Conservation (phyloP, 2,888 invertebrate genomes). For the Andrena fulva region DNA sequence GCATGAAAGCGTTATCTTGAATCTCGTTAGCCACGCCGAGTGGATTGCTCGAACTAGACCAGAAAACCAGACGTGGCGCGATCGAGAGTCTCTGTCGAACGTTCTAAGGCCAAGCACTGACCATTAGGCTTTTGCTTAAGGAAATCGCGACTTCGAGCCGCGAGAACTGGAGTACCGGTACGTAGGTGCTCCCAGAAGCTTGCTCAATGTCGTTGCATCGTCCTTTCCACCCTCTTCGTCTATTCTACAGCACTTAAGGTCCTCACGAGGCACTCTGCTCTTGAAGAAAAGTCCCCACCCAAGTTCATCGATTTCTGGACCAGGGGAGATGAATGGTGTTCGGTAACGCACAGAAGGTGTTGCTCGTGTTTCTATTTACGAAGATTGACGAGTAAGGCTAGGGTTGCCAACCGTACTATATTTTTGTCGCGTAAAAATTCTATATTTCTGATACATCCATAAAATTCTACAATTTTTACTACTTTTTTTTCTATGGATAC, state of each 20-base stretch:
- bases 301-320: too few relatives aligned
- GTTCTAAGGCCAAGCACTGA: conserved; percentile 57
- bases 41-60: conserved; percentile 51
- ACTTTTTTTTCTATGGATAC: too few relatives aligned
- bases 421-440: too few relatives aligned
- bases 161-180: conserved; percentile 48
- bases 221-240: conserved; percentile 28
- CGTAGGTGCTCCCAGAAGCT: conserved; percentile 35
- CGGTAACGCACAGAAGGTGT: too few relatives aligned
- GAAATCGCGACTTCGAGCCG: conserved; percentile 26
- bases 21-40: conserved; percentile 53
- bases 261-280: too few relatives aligned
- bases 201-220: conserved; percentile 62
- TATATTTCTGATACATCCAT: too few relatives aligned
- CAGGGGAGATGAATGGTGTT: too few relatives aligned
- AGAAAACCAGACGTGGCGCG: conserved; percentile 49
- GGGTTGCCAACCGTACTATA: too few relatives aligned
- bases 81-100: conserved; percentile 28
- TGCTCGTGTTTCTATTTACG: too few relatives aligned
- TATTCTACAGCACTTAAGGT: background rate
- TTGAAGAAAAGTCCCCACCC: too few relatives aligned
- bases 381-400: too few relatives aligned
- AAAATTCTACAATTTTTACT: too few relatives aligned
- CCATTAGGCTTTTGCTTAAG: conserved; percentile 38
- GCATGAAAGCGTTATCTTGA: conserved; percentile 40